Evolutionary conservation across 2,113 vertebrate species (phyloP), one percentile per base, ranked within the genome.

Genomic region (Harpagus bidentatus): DNA sequence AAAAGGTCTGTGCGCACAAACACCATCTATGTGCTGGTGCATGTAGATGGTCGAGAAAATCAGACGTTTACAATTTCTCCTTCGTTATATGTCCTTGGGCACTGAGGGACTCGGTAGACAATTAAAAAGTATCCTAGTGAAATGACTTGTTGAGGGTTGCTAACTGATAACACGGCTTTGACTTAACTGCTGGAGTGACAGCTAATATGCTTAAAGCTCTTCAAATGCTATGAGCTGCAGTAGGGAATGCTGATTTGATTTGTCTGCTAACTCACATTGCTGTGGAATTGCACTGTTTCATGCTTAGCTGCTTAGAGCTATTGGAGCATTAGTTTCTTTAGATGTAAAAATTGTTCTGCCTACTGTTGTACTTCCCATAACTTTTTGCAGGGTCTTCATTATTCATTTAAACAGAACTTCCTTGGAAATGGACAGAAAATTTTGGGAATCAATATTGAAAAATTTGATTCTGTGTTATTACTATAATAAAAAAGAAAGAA

Each of bases 71-170:
- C 21, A 12, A 8, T 80, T 77, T 86, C 66, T 63, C 22, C 31
- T 86, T n/a, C 9, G 8, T 23, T 88, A 1, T 11, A 0, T 20
- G 22, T 61, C 16, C 67, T 72, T 61, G 40, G 14, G 40, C 16
- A 59, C 45, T 22, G 28, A 42, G 56, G 16, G 34, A 22, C n/a
- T 78, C 3, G 0, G 18, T 32, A 69, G 65, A 38, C 11, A 62
- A 1, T 56, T 38, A 4, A 26, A 61, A 74, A 36, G 11, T 42
- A 38, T n/a, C 38, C 0, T 1, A 29, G 13, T 21, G 34, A 38
- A 80, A 13, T 66, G 21, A 20, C 9, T 34, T 56, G 14, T 11
- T 53, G 40, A 43, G 43, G 25, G 19, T 36, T 90, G 12, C 23
- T 55, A 55, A 31, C 28, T 31, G 14, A 17, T 47, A 28, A 18